These are phyloP conservation scores for Drosophila equinoxialis DNA, from an alignment of 1,140 invertebrate species.

Conservation along the genomic window DNA sequence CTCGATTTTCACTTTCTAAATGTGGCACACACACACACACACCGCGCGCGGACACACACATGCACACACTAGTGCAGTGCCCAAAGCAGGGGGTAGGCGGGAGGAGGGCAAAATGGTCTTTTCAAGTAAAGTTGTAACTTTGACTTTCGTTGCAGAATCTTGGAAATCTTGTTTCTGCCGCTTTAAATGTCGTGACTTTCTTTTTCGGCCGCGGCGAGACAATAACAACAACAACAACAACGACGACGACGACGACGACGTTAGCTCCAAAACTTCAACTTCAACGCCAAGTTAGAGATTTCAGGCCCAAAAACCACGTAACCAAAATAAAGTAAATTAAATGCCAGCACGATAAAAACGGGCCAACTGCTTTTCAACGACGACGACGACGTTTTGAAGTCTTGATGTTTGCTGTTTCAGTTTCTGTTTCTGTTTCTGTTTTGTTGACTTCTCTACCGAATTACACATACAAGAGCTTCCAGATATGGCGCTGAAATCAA, in stretches of 20 bases:
- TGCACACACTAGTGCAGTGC: slow-evolving; percentile 22
- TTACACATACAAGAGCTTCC: slow-evolving; percentile 16
- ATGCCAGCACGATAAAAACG: slow-evolving; percentile 62
- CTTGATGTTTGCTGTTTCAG: slow-evolving; percentile 22
- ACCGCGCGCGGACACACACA: slow-evolving; percentile 51
- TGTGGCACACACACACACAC: slow-evolving; percentile 61
- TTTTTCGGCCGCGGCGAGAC: slow-evolving; percentile 60
- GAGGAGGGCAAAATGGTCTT: slow-evolving; percentile 42
- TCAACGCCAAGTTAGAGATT: slow-evolving; percentile 7
- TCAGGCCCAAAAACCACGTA: slow-evolving; percentile 48
- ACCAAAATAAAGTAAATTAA: slow-evolving; percentile 61
- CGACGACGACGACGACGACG: neutral
- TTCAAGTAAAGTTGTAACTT: slow-evolving; percentile 77
- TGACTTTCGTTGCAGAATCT: slow-evolving; percentile 81
- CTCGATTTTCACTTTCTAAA: slow-evolving; percentile 80
- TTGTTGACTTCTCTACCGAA: slow-evolving; percentile 27
- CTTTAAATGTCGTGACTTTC: slow-evolving; percentile 73
- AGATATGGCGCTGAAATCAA: slow-evolving; percentile 9
- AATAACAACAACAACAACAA: slow-evolving; percentile 21
- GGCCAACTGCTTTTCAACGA: slow-evolving; percentile 48
- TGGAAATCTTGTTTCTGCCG: slow-evolving; percentile 73
- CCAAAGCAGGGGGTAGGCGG: neutral
- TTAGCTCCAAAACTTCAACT: slow-evolving; percentile 11
- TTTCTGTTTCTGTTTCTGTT: slow-evolving; percentile 27
- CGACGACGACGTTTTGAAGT: too few relatives aligned